Evolutionary conservation across 1,140 invertebrate species (phyloP), one percentile per base, ranked within the genome.

Genomic region (Meloidogyne hapla): DNA sequence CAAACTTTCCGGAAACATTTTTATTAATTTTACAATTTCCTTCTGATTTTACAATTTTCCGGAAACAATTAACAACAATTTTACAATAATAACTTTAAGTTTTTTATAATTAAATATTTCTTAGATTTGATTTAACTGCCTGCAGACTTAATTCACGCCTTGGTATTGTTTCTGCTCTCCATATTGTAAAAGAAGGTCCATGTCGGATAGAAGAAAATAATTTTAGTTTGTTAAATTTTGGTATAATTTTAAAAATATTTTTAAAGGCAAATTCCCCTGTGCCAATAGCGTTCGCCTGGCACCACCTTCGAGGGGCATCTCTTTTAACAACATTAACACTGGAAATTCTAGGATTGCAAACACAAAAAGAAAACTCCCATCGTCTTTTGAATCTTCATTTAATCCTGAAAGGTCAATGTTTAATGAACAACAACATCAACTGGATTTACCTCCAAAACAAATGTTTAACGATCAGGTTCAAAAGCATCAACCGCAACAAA

Each of bases 111-210:
- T 33, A 33, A 33, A n/a, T n/a, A n/a, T n/a, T 8, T 33, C 33
- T 33, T 33, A 77, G 76, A 40, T 78, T 78, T 45, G 77, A 78
- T 9, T 25, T 80, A 38, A 69, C 79, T 5, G 77, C 38, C 2
- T 80, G 79, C n/a, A 28, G 79, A 64, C 23, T 81, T 40, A 13
- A 25, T 21, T 76, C 38, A 26, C 71, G 79, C n/a, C n/a, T n/a
- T 3, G 78, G 79, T 4, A 73, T 63, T 23, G 5, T 82, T 21
- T 38, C 65, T 18, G 71, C 79, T 2, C 63, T 70, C 8, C 69
- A 65, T 13, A 69, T 80, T n/a, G 61, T 42, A 8, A 18, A 67
- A 21, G 28, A 62, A 21, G 78, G 80, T 12, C 40, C 40, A n/a
- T 79, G 78, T 67, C 25, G 18, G 8, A 79, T 28, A 56, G n/a